Percentiles rank a stretch among this genome's conserved stretches.
These are phyloP conservation scores for Chloebia gouldiae DNA, from an alignment of 2,113 vertebrate species.

Conservation along the genomic window DNA sequence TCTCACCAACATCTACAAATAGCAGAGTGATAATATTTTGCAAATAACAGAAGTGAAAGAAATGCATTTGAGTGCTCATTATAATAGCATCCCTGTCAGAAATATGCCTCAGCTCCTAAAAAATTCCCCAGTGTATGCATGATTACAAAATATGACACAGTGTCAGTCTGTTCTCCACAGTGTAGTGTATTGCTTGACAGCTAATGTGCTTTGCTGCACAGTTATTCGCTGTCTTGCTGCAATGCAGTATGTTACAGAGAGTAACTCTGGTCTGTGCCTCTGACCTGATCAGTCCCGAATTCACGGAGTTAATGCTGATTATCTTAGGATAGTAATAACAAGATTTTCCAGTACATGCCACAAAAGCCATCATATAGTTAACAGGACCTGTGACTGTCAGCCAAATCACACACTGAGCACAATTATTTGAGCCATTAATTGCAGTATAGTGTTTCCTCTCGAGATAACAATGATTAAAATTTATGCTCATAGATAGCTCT, in stretches of 20 bases:
- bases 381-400: neutral
- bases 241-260: constrained; percentile 6
- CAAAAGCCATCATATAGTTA: neutral
- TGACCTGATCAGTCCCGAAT: neutral
- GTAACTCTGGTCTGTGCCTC: neutral
- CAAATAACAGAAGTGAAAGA: neutral
- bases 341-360: neutral
- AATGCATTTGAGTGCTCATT: neutral
- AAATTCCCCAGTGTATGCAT: neutral
- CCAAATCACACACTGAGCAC: neutral
- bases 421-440: constrained; percentile 62
- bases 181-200: neutral
- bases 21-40: neutral
- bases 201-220: neutral
- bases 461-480: constrained; percentile 61
- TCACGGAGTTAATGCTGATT: neutral
- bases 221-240: constrained; percentile 12
- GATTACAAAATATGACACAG: neutral
- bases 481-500: constrained; percentile 41
- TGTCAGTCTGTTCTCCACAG: neutral
- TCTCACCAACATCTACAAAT: neutral
- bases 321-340: neutral
- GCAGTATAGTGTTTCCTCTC: constrained; percentile 44
- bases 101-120: neutral
- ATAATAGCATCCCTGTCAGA: neutral